Evolutionary conservation across 1,140 invertebrate species (phyloP).

Genomic region (Anadara kagoshimensis): DNA sequence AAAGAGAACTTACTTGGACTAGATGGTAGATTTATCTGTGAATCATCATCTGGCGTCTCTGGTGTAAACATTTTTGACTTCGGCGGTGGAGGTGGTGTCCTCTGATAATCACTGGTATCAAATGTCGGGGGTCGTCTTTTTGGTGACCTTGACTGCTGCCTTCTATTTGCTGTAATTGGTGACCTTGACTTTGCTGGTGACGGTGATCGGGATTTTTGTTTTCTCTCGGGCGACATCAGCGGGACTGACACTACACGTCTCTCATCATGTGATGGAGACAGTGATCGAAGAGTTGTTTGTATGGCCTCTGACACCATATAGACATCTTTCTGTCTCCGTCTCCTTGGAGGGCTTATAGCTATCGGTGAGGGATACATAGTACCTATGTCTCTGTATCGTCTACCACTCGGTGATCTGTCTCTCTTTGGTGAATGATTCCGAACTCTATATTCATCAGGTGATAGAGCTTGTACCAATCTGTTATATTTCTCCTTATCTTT

Average conservation of each 20-base stretch:
- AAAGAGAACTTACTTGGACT: slow-evolving; percentile 24
- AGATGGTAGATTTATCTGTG: slow-evolving; percentile 21
- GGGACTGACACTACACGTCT: slow-evolving; percentile 35
- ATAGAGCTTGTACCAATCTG: too few species aligned
- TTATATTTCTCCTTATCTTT: neutral
- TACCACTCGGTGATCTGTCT: slow-evolving; percentile 11
- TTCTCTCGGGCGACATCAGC: slow-evolving; percentile 25
- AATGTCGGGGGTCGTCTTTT: neutral
- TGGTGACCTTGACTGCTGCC: slow-evolving; percentile 16
- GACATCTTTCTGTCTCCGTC: slow-evolving; percentile 32
- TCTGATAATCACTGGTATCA: neutral
- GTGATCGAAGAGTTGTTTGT: slow-evolving; percentile 45
- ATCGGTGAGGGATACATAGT: slow-evolving; percentile 61
- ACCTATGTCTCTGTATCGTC: slow-evolving; percentile 45
- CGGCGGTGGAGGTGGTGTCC: slow-evolving; percentile 36
- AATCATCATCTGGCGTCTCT: slow-evolving; percentile 44
- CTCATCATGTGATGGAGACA: slow-evolving; percentile 35
- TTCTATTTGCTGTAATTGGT: neutral
- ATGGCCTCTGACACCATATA: slow-evolving; percentile 53
- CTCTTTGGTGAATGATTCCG: neutral
- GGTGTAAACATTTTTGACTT: slow-evolving; percentile 51
- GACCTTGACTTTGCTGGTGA: slow-evolving; percentile 20
- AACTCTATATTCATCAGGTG: neutral
- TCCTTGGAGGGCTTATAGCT: slow-evolving; percentile 34
- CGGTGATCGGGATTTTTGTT: slow-evolving; percentile 16